These are phyloP conservation scores for Lithobates sylvaticus DNA, from an alignment of 2,797 vertebrate genomes.

Conservation along the genomic window DNA sequence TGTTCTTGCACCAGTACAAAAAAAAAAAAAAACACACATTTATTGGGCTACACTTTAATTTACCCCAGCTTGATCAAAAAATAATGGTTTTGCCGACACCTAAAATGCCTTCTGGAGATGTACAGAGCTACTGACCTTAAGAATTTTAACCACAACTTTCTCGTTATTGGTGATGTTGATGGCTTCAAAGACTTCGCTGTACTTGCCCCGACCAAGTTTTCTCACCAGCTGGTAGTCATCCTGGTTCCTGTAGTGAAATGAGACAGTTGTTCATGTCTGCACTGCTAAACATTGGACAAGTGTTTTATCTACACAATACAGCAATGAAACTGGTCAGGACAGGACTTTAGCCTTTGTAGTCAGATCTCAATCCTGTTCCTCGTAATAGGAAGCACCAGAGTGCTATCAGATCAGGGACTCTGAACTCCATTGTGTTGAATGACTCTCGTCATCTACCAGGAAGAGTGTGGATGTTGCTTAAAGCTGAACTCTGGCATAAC, in stretches of 20 bases:
- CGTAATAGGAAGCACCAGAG: not conserved
- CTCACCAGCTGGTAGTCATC: conserved; percentile 98
- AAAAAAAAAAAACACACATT: too few relatives aligned
- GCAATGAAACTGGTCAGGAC: too few relatives aligned
- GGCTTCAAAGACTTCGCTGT: conserved; percentile 99
- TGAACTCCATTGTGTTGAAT: conserved; percentile 5
- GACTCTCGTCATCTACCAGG: not conserved
- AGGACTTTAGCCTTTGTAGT: not conserved
- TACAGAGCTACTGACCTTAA: conserved; percentile 85
- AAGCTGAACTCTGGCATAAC: too few relatives aligned
- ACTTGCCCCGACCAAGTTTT: conserved; percentile 98
- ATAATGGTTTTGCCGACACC: too few relatives aligned
- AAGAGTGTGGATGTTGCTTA: too few relatives aligned
- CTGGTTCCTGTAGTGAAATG: conserved; percentile 84
- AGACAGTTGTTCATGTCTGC: too few relatives aligned
- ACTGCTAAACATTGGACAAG: too few relatives aligned
- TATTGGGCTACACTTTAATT: too few relatives aligned
- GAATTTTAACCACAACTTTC: conserved; percentile 99
- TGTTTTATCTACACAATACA: not conserved
- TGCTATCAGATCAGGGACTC: conserved; percentile 20
- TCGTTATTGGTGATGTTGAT: conserved; percentile 99
- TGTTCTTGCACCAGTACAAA: too few relatives aligned
- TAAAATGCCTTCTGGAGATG: too few relatives aligned
- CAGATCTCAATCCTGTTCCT: not conserved
- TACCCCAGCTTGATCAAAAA: too few relatives aligned